These are phyloP conservation scores for Carterocephalus palaemon DNA, from an alignment of 2,888 invertebrate genomes.

Conservation along the genomic window DNA sequence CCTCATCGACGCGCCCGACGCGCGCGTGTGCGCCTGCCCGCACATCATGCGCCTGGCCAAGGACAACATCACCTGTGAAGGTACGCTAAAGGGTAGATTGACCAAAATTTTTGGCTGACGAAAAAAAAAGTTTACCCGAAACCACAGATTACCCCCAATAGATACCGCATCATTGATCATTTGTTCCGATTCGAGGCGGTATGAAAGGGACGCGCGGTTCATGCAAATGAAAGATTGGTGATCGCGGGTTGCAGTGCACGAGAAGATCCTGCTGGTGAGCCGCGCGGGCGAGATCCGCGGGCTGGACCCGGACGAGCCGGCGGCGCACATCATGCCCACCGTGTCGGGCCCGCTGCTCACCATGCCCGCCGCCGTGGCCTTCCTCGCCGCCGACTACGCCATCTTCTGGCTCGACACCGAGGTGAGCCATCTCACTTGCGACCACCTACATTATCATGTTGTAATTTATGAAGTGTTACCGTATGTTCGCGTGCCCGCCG, in stretches of 20 bases:
- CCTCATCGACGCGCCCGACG: conserved; percentile 82
- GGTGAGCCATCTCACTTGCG: conserved; percentile 42
- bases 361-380: conserved; percentile 85
- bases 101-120: background rate
- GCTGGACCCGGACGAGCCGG: conserved; percentile 86
- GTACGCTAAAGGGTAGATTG: conserved; percentile 44
- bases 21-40: conserved; percentile 88
- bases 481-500: conserved; percentile 3
- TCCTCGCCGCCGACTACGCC: conserved; percentile 80
- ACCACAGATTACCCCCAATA: too few relatives aligned
- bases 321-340: conserved; percentile 89
- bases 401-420: conserved; percentile 89
- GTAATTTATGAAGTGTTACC: conserved; percentile 3
- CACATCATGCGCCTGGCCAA: conserved; percentile 88
- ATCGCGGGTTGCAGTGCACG: conserved; percentile 80
- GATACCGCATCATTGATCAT: too few relatives aligned
- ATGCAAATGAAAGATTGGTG: too few relatives aligned
- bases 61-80: conserved; percentile 83
- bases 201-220: too few relatives aligned
- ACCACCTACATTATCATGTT: background rate
- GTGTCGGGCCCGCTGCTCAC: conserved; percentile 85
- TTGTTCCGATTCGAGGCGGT: too few relatives aligned
- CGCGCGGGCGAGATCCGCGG: conserved; percentile 88
- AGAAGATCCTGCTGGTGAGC: conserved; percentile 87
- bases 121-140: too few relatives aligned